A percentile compares a stretch with the other conserved stretches of the same genome.
These are phyloP conservation scores for Zonotrichia leucophrys DNA, from an alignment of 2,113 vertebrate species.

Conservation along the genomic window DNA sequence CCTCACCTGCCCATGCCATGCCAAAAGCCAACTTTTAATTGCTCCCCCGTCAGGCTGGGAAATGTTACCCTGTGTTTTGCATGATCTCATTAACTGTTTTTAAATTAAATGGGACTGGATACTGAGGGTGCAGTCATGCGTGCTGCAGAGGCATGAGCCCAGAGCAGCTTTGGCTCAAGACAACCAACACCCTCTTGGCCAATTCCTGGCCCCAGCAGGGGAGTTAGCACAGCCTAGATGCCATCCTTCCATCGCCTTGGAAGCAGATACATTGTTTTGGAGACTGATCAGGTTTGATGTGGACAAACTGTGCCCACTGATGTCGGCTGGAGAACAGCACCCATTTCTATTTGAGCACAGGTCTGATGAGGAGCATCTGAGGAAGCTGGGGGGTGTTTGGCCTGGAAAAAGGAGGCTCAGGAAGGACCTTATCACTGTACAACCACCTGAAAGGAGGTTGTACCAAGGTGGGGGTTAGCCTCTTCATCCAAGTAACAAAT, in stretches of 20 bases:
- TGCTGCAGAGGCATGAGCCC: fast-evolving
- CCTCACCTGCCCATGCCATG: fast-evolving
- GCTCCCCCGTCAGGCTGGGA: background rate
- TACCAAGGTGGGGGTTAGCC: background rate
- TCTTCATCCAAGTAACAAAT: background rate
- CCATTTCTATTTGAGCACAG: background rate
- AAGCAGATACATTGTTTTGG: background rate
- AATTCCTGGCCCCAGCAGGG: background rate
- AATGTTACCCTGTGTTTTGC: background rate
- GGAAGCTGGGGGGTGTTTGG: background rate
- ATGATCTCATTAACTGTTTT: background rate
- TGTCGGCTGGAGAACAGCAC: background rate
- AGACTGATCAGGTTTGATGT: fast-evolving
- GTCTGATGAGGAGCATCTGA: background rate
- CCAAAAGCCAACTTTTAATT: background rate
- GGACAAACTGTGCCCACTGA: background rate
- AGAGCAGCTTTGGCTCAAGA: background rate
- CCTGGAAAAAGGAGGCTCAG: background rate
- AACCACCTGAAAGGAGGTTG: background rate
- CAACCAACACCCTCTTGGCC: background rate
- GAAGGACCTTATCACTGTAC: background rate
- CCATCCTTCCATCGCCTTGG: background rate
- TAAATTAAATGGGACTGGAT: background rate
- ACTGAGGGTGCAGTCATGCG: background rate
- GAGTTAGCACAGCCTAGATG: background rate